Evolutionary conservation across 2,797 vertebrate genomes (phyloP).

Genomic region (Hozukius guyotensis): DNA sequence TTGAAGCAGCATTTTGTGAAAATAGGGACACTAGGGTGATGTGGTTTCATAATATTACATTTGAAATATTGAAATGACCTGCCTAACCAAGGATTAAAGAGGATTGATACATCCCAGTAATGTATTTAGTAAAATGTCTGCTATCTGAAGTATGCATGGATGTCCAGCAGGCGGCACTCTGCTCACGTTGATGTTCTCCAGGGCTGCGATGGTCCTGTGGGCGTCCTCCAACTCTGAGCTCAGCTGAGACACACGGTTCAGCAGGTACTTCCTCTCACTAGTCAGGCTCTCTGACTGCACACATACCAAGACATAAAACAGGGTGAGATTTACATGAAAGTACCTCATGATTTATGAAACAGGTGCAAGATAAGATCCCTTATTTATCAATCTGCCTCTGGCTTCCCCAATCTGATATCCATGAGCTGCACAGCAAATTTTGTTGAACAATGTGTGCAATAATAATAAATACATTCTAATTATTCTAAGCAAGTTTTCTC

Average conservation of each 20-base stretch:
- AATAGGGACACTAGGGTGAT: background rate
- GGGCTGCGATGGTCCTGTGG: constrained; percentile 75
- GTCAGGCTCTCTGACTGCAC: constrained; percentile 75
- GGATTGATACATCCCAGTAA: background rate
- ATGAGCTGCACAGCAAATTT: background rate
- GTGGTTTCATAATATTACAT: background rate
- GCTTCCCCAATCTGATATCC: background rate
- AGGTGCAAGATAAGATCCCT: background rate
- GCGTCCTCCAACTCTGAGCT: constrained; percentile 76
- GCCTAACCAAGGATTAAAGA: background rate
- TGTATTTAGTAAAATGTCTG: background rate
- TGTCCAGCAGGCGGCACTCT: constrained; percentile 65
- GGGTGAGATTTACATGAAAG: background rate
- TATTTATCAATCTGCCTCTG: background rate
- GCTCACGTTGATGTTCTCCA: constrained; percentile 84
- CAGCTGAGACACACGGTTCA: constrained; percentile 74
- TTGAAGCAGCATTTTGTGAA: background rate
- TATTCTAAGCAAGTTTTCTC: constrained; percentile 39
- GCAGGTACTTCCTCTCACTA: constrained; percentile 77
- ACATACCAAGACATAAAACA: background rate
- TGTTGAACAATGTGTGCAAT: too few species aligned
- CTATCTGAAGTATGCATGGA: background rate
- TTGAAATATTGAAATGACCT: background rate
- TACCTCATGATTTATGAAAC: background rate
- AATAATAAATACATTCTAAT: too few species aligned